Conservation (phyloP, 2,888 invertebrate genomes). For the Acanthoscelides obtectus region DNA sequence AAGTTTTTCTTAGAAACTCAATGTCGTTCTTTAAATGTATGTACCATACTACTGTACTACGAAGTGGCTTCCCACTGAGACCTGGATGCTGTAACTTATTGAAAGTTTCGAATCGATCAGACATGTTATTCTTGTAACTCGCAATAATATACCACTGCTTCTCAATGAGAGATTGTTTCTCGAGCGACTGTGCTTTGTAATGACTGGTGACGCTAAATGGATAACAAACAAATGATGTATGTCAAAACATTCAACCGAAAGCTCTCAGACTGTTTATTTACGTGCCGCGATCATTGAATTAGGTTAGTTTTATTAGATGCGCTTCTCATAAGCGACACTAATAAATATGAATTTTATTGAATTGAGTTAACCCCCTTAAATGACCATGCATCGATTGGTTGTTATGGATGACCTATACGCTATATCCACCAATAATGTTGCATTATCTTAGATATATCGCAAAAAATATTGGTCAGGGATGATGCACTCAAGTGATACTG, state of each 20-base stretch:
- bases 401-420: background rate
- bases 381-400: background rate
- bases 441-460: no score
- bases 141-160: background rate
- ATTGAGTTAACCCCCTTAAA: background rate
- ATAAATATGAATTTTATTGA: background rate
- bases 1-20: no score
- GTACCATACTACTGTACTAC: no score
- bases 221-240: background rate
- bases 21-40: no score
- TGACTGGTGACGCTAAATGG: background rate
- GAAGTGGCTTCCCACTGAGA: no score
- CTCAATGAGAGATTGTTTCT: background rate
- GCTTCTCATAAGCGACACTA: background rate
- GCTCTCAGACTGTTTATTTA: background rate
- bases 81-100: no score
- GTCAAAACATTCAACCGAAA: background rate
- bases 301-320: background rate
- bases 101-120: no score
- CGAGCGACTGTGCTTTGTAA: background rate
- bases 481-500: no score
- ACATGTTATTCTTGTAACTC: no score
- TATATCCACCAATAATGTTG: background rate
- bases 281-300: background rate
- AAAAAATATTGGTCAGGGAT: no score